Percentiles rank a stretch among this genome's conserved stretches.
Conservation (phyloP, 1,140 invertebrate genomes). For the Heterodera schachtii region DNA sequence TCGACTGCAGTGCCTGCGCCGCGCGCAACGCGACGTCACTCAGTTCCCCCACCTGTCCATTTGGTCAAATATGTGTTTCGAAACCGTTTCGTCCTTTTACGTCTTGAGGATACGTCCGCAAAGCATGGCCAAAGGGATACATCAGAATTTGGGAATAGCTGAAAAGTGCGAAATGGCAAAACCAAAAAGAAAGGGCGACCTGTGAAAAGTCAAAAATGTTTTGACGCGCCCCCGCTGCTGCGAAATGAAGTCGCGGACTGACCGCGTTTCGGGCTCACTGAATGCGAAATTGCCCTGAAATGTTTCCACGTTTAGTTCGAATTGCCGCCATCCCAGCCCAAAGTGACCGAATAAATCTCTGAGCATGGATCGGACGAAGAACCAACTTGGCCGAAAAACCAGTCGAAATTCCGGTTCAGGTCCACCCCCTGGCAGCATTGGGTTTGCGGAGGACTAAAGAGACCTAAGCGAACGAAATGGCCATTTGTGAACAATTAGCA, state of each 20-base stretch:
- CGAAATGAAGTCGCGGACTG: slow-evolving; percentile 61
- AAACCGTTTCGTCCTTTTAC: slow-evolving; percentile 6
- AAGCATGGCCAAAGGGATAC: slow-evolving; percentile 65
- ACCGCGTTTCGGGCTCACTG: slow-evolving; percentile 60
- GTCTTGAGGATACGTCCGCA: slow-evolving; percentile 63
- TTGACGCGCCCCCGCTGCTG: slow-evolving; percentile 48
- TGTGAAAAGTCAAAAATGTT: slow-evolving; percentile 63
- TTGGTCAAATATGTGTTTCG: slow-evolving; percentile 33
- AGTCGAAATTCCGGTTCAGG: slow-evolving; percentile 59
- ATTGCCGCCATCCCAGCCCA: neutral
- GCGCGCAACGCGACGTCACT: slow-evolving; percentile 57
- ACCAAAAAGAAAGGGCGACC: neutral
- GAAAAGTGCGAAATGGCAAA: neutral
- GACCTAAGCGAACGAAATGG: slow-evolving; percentile 37
- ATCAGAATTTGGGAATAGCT: slow-evolving; percentile 64
- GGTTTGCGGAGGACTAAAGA: slow-evolving; percentile 60
- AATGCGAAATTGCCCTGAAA: slow-evolving; percentile 59
- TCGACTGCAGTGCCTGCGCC: slow-evolving; percentile 58
- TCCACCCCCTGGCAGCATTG: slow-evolving; percentile 61
- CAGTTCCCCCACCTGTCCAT: slow-evolving; percentile 45
- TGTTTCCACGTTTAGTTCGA: neutral
- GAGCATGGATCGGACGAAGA: slow-evolving; percentile 65
- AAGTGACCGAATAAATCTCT: slow-evolving; percentile 59
- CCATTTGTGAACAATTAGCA: no score
- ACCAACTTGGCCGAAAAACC: slow-evolving; percentile 64